Evolutionary conservation across 2,113 vertebrate genomes (phyloP).

Genomic region (Eulemur macaco): DNA sequence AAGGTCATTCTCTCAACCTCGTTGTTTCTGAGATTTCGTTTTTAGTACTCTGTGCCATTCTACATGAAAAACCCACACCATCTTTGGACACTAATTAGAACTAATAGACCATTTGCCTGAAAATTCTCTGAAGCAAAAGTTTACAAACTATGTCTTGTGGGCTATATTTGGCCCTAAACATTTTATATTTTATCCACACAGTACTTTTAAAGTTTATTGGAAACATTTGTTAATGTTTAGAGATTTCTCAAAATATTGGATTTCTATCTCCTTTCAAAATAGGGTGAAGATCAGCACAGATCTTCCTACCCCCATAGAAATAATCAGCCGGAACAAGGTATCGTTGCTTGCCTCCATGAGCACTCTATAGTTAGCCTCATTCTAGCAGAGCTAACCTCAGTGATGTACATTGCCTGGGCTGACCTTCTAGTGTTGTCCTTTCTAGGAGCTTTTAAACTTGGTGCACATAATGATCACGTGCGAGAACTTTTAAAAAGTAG

Average conservation of each 20-base stretch:
- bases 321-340: not conserved
- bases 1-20: constrained; percentile 4
- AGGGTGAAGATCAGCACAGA: not conserved
- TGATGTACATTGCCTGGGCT: not conserved
- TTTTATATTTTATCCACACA: constrained; percentile 1
- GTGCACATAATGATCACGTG: not conserved
- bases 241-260: not conserved
- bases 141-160: not conserved
- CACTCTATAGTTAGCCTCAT: not conserved
- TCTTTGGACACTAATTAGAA: constrained; percentile 41
- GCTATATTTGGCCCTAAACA: constrained; percentile 4
- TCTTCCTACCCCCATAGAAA: not conserved
- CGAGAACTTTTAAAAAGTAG: not conserved
- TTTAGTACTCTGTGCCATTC: not conserved
- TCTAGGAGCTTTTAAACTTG: not conserved
- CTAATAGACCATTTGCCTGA: constrained; percentile 24
- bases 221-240: not conserved
- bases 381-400: not conserved
- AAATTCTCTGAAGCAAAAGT: constrained; percentile 22
- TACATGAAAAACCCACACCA: not conserved
- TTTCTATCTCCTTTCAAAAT: constrained; percentile 5
- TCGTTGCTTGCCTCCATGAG: not conserved
- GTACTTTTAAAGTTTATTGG: constrained; percentile 9
- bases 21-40: not conserved
- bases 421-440: not conserved